These are phyloP conservation scores for Notamacropus eugenii DNA, from an alignment of 2,797 vertebrate species.

Conservation along the genomic window DNA sequence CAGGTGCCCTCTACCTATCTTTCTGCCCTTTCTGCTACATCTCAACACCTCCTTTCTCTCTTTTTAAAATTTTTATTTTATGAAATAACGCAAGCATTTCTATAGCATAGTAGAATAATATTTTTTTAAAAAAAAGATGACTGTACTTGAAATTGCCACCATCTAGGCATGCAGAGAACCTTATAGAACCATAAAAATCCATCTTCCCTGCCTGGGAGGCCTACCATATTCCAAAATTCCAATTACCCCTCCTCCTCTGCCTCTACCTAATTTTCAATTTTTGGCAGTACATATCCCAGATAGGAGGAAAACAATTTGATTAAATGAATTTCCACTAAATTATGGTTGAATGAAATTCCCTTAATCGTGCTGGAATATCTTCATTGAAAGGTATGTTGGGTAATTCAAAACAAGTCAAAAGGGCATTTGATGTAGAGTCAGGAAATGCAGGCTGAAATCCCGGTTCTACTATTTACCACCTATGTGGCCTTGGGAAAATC, in stretches of 20 bases:
- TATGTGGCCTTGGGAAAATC: not conserved
- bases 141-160: not conserved
- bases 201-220: not conserved
- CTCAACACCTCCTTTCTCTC: not conserved
- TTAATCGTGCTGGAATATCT: not conserved
- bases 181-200: not conserved
- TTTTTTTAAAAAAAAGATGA: not conserved
- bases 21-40: not conserved
- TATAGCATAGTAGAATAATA: not conserved
- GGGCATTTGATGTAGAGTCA: not conserved
- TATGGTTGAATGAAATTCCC: not conserved
- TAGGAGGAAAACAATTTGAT: not conserved
- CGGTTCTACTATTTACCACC: not conserved
- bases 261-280: not conserved
- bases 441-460: not conserved
- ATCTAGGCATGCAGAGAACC: not conserved
- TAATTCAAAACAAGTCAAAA: not conserved
- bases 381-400: not conserved
- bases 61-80: not conserved
- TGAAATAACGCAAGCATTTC: not conserved
- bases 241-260: not conserved
- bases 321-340: not conserved
- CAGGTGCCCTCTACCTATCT: not conserved
- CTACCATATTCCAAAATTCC: not conserved
- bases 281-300: not conserved